phyloP scores from a whole-genome alignment of 2,797 vertebrate species.

The Carcharodon carcharias region DNA sequence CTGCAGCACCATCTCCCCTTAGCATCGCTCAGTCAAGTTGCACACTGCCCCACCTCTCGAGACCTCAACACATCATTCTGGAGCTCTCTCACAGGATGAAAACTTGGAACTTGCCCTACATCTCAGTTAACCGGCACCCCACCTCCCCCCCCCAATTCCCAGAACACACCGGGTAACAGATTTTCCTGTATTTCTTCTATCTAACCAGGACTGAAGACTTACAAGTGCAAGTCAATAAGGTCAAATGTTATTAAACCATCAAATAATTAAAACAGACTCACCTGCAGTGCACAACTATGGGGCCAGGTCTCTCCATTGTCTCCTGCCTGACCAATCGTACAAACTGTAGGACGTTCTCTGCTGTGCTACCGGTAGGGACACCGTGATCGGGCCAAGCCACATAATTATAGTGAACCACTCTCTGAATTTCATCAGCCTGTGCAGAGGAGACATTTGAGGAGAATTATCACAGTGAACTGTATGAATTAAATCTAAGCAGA shows the following conservation, averaged over 20 bases:
- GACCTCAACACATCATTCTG: too few relatives aligned
- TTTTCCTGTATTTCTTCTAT: neutral
- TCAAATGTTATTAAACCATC: neutral
- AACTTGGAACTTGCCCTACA: too few relatives aligned
- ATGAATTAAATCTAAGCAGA: neutral
- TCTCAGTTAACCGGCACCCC: too few relatives aligned
- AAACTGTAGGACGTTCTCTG: constrained; percentile 89
- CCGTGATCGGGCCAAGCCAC: constrained; percentile 94
- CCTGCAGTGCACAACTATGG: constrained; percentile 91
- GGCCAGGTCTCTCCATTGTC: constrained; percentile 71
- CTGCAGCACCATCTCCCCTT: too few relatives aligned
- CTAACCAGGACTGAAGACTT: neutral
- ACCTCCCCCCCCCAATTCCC: too few relatives aligned
- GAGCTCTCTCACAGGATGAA: too few relatives aligned
- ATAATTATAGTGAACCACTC: constrained; percentile 88
- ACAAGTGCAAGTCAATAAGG: neutral
- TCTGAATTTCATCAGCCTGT: constrained; percentile 82
- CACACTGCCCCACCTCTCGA: too few relatives aligned
- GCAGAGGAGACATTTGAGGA: constrained; percentile 10
- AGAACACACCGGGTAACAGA: too few relatives aligned
- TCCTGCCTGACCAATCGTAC: constrained; percentile 89
- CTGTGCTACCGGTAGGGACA: constrained; percentile 81
- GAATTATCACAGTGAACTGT: neutral
- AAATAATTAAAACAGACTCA: constrained; percentile 45
- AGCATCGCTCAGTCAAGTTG: too few relatives aligned